These are phyloP conservation scores for Pipa parva DNA, from an alignment of 2,113 vertebrate genomes.

Conservation along the genomic window DNA sequence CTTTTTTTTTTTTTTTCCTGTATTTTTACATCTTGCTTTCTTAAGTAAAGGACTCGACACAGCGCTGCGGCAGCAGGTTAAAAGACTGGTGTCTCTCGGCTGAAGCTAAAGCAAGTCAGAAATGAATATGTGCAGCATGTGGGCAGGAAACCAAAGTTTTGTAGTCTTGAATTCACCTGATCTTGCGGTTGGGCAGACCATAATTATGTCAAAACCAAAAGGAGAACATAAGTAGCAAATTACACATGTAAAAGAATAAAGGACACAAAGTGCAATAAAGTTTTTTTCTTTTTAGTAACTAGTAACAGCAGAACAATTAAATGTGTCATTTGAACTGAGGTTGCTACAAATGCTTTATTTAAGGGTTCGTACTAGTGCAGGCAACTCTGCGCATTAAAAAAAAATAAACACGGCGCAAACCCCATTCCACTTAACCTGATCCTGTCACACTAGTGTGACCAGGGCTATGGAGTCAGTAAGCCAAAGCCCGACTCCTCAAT, in stretches of 20 bases:
- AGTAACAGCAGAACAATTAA: no score
- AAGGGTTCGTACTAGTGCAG: no score
- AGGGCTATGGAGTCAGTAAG: no score
- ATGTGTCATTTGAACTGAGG: no score
- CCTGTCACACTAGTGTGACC: no score
- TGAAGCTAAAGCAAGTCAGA: constrained; percentile 2
- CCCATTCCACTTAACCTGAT: no score
- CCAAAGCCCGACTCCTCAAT: no score
- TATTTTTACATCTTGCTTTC: constrained; percentile 21
- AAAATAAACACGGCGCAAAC: no score
- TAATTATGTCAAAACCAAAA: constrained; percentile 14
- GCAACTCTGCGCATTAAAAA: no score
- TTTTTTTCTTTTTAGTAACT: no score
- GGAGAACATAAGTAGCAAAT: background rate
- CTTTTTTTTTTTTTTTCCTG: constrained; percentile 1
- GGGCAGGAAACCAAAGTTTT: constrained; percentile 47
- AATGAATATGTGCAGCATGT: constrained; percentile 21
- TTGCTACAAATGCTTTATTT: no score
- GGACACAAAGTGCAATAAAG: no score
- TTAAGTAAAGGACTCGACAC: background rate
- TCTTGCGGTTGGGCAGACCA: background rate
- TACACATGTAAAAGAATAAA: background rate
- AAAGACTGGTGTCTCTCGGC: background rate
- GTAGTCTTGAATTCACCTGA: constrained; percentile 26
- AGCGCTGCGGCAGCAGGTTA: background rate